These are phyloP conservation scores for Nothocercus nigrocapillus DNA, from an alignment of 2,113 vertebrate species.

Conservation along the genomic window DNA sequence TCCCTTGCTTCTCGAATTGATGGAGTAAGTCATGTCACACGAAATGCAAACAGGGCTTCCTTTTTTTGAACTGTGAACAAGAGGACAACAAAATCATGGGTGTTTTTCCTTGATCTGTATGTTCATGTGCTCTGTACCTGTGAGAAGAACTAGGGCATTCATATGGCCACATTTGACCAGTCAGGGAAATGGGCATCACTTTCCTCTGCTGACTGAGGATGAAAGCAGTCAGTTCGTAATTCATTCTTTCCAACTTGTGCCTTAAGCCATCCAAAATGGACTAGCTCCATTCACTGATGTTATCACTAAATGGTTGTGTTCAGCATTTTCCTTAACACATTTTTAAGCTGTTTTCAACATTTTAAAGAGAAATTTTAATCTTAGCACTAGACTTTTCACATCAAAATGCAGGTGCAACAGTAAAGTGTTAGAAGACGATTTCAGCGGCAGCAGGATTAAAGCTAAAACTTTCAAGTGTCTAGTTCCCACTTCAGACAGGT, in stretches of 20 bases:
- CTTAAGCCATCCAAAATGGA: background rate
- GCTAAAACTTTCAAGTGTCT: background rate
- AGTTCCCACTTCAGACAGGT: slow-evolving; percentile 46
- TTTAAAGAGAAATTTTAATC: background rate
- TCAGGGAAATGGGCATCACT: background rate
- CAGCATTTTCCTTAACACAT: background rate
- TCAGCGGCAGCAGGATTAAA: background rate
- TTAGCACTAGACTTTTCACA: background rate
- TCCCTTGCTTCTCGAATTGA: background rate
- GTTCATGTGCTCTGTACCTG: background rate
- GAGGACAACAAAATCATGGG: background rate
- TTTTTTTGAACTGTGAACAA: background rate
- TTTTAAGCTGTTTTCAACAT: background rate
- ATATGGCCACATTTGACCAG: background rate
- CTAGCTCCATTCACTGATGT: background rate
- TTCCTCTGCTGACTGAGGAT: background rate
- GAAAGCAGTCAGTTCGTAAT: background rate
- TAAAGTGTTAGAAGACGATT: background rate
- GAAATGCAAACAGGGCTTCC: background rate
- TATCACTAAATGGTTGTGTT: background rate
- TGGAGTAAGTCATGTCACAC: background rate
- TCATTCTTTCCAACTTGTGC: background rate
- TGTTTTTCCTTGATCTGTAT: background rate
- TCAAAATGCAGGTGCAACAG: background rate
- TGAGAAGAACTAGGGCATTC: background rate